Conservation (phyloP, 2,888 invertebrate genomes). For the Theodoxus fluviatilis region DNA sequence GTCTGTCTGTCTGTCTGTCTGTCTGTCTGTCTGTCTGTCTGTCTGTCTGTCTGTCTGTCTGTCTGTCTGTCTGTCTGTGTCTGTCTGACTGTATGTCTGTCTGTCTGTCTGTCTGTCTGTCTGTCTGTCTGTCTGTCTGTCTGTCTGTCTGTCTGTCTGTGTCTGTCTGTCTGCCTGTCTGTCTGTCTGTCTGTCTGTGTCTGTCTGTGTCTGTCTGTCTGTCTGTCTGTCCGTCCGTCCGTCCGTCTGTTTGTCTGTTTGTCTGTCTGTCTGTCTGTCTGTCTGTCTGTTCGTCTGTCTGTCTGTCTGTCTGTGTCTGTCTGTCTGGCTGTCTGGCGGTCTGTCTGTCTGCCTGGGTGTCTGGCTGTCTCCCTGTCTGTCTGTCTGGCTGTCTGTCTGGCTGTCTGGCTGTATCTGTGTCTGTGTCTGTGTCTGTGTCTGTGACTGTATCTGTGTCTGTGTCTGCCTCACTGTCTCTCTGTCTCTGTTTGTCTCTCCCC, state of each 20-base stretch:
- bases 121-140: not conserved
- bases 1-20: conserved; percentile 18
- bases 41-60: conserved; percentile 5
- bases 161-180: conserved; percentile 20
- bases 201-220: conserved; percentile 7
- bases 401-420: not conserved
- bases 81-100: conserved; percentile 11
- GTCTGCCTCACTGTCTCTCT: not conserved
- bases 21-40: not conserved
- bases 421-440: not conserved
- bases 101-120: not conserved
- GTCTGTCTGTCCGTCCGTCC: conserved; percentile 17
- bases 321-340: not conserved
- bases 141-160: conserved; percentile 7
- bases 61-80: not conserved
- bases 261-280: not conserved
- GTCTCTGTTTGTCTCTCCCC: not conserved
- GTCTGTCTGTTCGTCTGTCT: not conserved
- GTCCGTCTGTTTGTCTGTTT: not conserved
- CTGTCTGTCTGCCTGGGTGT: not conserved
- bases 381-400: not conserved
- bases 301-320: not conserved
- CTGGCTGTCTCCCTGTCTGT: not conserved
- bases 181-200: conserved; percentile 20
- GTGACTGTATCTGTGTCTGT: not conserved